phyloP scores from a whole-genome alignment of 2,888 invertebrate species.

The Clivina fossor region DNA sequence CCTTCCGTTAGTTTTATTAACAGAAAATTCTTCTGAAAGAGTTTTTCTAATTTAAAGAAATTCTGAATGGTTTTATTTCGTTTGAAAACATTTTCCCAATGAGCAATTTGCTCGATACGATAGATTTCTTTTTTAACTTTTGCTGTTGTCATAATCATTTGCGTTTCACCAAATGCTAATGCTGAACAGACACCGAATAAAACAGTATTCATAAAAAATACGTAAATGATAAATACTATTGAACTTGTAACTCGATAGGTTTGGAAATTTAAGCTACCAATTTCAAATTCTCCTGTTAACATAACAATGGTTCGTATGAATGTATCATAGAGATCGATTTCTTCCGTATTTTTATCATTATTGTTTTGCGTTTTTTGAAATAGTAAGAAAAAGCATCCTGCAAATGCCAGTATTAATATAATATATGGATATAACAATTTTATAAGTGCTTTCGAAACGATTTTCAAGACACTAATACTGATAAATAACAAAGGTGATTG shows the following conservation, averaged over 20 bases:
- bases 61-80: conserved; percentile 25
- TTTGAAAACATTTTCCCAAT: conserved; percentile 27
- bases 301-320: conserved; percentile 22
- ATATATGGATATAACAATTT: conserved; percentile 24
- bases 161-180: conserved; percentile 26
- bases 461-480: conserved; percentile 25
- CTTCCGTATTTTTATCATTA: background rate
- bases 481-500: conserved; percentile 26
- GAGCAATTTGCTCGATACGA: conserved; percentile 25
- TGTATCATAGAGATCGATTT: conserved; percentile 1
- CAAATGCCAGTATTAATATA: conserved; percentile 22
- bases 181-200: conserved; percentile 27
- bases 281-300: conserved; percentile 26
- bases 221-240: conserved; percentile 17
- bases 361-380: conserved; percentile 14
- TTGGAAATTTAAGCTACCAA: conserved; percentile 14
- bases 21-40: conserved; percentile 23
- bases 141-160: conserved; percentile 18
- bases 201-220: conserved; percentile 28
- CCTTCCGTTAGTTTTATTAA: conserved; percentile 17
- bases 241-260: conserved; percentile 6
- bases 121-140: conserved; percentile 19
- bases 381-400: conserved; percentile 20
- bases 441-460: conserved; percentile 15
- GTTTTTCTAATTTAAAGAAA: conserved; percentile 21